Percentiles rank a stretch among this genome's conserved stretches.
phyloP scores from a whole-genome alignment of 1,140 invertebrate genomes.

The Ostrea edulis region DNA sequence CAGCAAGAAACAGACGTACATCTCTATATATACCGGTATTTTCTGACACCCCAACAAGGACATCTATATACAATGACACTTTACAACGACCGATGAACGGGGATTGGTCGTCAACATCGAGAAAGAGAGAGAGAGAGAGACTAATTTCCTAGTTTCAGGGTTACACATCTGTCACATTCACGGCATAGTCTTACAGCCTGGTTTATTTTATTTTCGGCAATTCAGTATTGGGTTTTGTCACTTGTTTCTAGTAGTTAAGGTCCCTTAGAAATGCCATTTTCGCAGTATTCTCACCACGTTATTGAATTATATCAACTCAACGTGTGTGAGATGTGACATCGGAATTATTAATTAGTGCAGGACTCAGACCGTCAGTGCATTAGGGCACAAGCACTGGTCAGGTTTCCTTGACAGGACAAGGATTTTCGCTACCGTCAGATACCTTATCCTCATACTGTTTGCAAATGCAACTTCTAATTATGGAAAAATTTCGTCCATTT shows the following conservation, averaged over 20 bases:
- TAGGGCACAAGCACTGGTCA: too few species aligned
- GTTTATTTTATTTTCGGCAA: neutral
- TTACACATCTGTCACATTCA: neutral
- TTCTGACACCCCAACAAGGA: neutral
- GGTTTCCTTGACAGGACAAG: neutral
- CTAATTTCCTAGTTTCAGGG: neutral
- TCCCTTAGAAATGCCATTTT: neutral
- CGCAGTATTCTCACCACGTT: neutral
- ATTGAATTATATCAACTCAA: neutral
- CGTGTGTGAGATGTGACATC: neutral
- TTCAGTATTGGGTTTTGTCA: neutral
- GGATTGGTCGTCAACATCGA: neutral
- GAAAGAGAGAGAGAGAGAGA: neutral
- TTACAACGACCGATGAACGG: neutral
- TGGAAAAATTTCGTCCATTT: neutral
- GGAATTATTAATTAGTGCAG: neutral
- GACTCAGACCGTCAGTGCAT: neutral
- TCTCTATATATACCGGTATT: neutral
- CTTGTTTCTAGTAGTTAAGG: neutral
- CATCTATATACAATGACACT: neutral
- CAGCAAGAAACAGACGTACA: neutral
- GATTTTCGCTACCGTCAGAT: neutral
- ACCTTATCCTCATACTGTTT: too few species aligned
- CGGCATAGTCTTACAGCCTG: neutral
- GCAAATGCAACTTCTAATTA: too few species aligned